Conservation (phyloP, 2,888 invertebrate species). For the Spilarctia lutea region DNA sequence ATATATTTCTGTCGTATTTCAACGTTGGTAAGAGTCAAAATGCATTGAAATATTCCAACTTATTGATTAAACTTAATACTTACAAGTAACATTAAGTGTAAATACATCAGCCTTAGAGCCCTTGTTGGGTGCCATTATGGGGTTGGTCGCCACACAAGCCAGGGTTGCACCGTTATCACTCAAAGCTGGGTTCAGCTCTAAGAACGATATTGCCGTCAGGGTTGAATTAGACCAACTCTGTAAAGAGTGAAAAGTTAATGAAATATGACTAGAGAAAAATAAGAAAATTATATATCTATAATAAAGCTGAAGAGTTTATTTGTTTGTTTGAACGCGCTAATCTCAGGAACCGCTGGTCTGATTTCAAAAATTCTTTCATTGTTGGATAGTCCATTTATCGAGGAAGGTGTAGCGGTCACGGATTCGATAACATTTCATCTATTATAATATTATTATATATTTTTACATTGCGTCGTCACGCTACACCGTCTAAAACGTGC, state of each 20-base stretch:
- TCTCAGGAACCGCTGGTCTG: too few relatives aligned
- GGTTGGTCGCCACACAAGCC: slow-evolving; percentile 81
- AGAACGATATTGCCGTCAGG: slow-evolving; percentile 71
- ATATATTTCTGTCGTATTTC: not conserved
- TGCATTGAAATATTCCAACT: not conserved
- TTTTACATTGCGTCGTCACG: too few relatives aligned
- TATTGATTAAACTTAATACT: slow-evolving; percentile 46
- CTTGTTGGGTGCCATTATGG: slow-evolving; percentile 76
- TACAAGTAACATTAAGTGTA: slow-evolving; percentile 82
- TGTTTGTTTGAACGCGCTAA: too few relatives aligned
- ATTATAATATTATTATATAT: too few relatives aligned
- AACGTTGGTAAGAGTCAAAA: not conserved
- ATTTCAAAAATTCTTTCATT: too few relatives aligned
- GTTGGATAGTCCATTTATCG: too few relatives aligned
- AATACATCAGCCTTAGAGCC: slow-evolving; percentile 81
- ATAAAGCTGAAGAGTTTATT: too few relatives aligned
- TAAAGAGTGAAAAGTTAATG: slow-evolving; percentile 8
- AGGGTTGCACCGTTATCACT: slow-evolving; percentile 78
- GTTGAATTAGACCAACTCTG: slow-evolving; percentile 75
- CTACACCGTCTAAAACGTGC: too few relatives aligned
- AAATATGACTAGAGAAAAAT: not conserved
- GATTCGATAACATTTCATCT: too few relatives aligned
- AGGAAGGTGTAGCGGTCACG: too few relatives aligned
- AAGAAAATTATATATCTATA: too few relatives aligned
- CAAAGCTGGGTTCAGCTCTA: slow-evolving; percentile 73